These are phyloP conservation scores for Oreochromis spilurus DNA, from an alignment of 2,113 vertebrate species.

Conservation along the genomic window DNA sequence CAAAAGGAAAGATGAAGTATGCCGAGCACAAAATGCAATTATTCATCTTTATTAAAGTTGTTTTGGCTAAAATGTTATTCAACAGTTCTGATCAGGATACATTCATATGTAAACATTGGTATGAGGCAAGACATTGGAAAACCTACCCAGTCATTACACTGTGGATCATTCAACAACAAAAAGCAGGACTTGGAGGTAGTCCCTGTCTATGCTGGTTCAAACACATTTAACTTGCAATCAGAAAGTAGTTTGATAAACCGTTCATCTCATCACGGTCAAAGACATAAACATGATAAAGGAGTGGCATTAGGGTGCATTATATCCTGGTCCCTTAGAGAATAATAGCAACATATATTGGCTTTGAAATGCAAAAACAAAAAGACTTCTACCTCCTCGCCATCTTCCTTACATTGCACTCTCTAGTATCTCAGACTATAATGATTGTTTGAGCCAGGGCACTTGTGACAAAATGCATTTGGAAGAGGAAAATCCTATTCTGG, in stretches of 20 bases:
- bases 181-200: slow-evolving; percentile 37
- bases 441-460: slow-evolving; percentile 68
- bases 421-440: background rate
- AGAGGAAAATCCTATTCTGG: slow-evolving; percentile 24
- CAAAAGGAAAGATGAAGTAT: slow-evolving; percentile 30
- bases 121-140: slow-evolving; percentile 62
- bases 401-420: background rate
- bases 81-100: slow-evolving; percentile 64
- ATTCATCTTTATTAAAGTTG: slow-evolving; percentile 41
- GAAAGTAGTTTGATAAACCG: background rate
- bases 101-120: slow-evolving; percentile 74
- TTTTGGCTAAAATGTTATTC: slow-evolving; percentile 49
- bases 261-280: background rate
- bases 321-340: slow-evolving; percentile 13
- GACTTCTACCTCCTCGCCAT: background rate
- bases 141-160: background rate
- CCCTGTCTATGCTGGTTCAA: slow-evolving; percentile 40
- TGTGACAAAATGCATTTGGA: slow-evolving; percentile 65
- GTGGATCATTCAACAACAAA: background rate
- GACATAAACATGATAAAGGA: background rate
- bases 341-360: background rate
- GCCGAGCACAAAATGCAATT: slow-evolving; percentile 43
- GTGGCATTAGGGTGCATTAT: background rate
- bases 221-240: slow-evolving; percentile 12
- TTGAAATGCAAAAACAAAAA: slow-evolving; percentile 48